These are phyloP conservation scores for Arbacia lixula DNA, from an alignment of 53 echinoderm and acorn worm genomes.

Conservation along the genomic window DNA sequence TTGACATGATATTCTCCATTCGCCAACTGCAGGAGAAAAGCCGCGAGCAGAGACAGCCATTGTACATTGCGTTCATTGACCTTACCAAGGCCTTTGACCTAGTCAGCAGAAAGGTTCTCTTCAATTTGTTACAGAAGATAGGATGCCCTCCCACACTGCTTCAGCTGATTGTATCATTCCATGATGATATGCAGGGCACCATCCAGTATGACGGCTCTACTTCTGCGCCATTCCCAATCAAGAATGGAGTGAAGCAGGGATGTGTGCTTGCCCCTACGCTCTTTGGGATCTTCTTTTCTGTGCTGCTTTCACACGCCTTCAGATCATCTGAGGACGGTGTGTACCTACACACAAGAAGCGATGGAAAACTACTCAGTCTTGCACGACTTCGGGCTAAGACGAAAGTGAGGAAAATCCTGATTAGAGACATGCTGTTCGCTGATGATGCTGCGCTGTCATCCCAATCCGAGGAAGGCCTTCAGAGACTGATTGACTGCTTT, in stretches of 20 bases:
- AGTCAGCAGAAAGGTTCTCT: conserved; percentile 60
- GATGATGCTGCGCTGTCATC: conserved; percentile 60
- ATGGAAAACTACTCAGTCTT: too few species aligned
- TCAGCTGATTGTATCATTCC: too few species aligned
- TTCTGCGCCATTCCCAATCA: conserved; percentile 50
- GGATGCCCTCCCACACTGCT: conserved; percentile 52
- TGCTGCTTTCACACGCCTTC: conserved; percentile 54
- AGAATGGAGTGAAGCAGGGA: conserved; percentile 71
- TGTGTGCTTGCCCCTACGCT: conserved; percentile 73
- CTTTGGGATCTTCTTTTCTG: conserved; percentile 72
- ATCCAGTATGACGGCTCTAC: too few species aligned
- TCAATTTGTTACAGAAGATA: conserved; percentile 47
- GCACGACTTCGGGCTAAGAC: too few species aligned
- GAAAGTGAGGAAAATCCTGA: too few species aligned
- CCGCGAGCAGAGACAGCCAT: conserved; percentile 46
- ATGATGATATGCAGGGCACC: too few species aligned
- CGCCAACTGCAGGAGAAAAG: conserved; percentile 68
- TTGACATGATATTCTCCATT: conserved; percentile 70
- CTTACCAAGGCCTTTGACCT: conserved; percentile 64
- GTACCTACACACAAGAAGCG: conserved; percentile 58
- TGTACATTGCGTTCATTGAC: conserved; percentile 62
- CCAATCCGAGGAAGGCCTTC: conserved; percentile 57
- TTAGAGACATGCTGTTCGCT: conserved; percentile 65
- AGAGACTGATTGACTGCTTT: conserved; percentile 48
- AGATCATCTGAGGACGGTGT: conserved; percentile 48